Evolutionary conservation across 2,888 invertebrate species (phyloP).

Genomic region (Lasioglossum marginatum): DNA sequence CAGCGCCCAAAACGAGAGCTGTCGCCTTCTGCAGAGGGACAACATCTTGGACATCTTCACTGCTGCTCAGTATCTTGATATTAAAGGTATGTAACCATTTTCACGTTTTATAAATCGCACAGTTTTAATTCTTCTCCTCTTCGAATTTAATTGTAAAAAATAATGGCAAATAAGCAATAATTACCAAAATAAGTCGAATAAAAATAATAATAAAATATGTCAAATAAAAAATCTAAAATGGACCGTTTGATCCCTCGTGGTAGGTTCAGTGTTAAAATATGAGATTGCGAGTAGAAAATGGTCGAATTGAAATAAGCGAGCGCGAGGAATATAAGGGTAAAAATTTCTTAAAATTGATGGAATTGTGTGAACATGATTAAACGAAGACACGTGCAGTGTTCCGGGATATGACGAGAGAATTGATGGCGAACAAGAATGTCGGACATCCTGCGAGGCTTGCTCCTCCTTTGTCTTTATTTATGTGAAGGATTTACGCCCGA

Average conservation of each 20-base stretch:
- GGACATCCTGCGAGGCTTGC: background rate
- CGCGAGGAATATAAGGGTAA: background rate
- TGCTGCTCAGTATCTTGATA: slow-evolving; percentile 89
- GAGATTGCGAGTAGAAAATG: background rate
- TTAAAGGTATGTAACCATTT: slow-evolving; percentile 86
- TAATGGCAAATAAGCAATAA: too few relatives aligned
- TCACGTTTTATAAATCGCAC: background rate
- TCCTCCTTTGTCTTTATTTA: slow-evolving; percentile 3
- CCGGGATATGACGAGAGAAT: background rate
- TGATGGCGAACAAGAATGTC: background rate
- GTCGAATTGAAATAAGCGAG: background rate
- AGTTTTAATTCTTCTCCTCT: background rate
- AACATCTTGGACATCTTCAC: slow-evolving; percentile 90
- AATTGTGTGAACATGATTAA: background rate
- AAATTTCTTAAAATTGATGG: background rate
- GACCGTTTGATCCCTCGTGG: too few relatives aligned
- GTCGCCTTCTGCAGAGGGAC: slow-evolving; percentile 88
- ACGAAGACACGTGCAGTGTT: background rate
- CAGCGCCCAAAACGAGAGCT: slow-evolving; percentile 87
- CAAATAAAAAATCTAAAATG: too few relatives aligned
- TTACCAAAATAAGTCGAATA: too few relatives aligned
- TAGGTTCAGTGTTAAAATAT: background rate
- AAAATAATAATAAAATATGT: too few relatives aligned
- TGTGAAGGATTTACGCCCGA: slow-evolving; percentile 31
- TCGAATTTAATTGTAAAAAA: background rate